Percentiles rank a stretch among this genome's conserved stretches.
Evolutionary conservation across 2,113 vertebrate species (phyloP).

Genomic region (Solea senegalensis): DNA sequence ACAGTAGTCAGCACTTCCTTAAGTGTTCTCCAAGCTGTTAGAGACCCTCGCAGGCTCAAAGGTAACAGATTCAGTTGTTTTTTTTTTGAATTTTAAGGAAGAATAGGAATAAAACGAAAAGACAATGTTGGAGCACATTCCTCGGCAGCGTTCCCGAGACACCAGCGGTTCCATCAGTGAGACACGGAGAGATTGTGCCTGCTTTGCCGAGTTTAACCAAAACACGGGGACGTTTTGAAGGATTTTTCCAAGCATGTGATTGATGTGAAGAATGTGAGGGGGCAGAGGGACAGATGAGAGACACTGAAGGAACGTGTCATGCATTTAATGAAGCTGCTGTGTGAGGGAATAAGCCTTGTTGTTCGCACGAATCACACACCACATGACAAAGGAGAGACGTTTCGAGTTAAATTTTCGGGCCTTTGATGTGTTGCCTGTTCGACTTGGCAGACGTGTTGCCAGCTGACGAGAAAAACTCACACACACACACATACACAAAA

Average conservation of each 20-base stretch:
- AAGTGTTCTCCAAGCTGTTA: slow-evolving; percentile 65
- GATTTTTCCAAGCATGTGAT: slow-evolving; percentile 37
- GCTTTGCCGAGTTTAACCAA: slow-evolving; percentile 40
- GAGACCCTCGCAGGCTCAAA: slow-evolving; percentile 27
- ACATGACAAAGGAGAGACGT: neutral
- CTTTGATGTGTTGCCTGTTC: slow-evolving; percentile 18
- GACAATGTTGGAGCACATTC: slow-evolving; percentile 67
- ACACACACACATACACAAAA: neutral
- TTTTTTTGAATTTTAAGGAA: too few relatives aligned
- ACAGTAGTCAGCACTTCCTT: slow-evolving; percentile 68
- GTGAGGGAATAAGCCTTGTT: neutral
- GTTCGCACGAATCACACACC: neutral
- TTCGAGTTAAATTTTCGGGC: slow-evolving; percentile 3
- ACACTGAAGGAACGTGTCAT: neutral
- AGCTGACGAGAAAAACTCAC: slow-evolving; percentile 45
- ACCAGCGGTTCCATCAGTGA: slow-evolving; percentile 36
- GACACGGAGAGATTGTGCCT: slow-evolving; percentile 5
- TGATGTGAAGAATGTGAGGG: slow-evolving; percentile 39
- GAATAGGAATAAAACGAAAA: slow-evolving; percentile 19
- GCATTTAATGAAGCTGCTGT: neutral
- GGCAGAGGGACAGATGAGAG: neutral
- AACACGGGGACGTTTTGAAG: slow-evolving; percentile 23
- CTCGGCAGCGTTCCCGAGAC: slow-evolving; percentile 58
- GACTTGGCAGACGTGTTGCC: slow-evolving; percentile 39
- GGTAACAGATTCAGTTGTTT: slow-evolving; percentile 41